Conservation (phyloP, 2,797 vertebrate species). For the Onychomys torridus region DNA sequence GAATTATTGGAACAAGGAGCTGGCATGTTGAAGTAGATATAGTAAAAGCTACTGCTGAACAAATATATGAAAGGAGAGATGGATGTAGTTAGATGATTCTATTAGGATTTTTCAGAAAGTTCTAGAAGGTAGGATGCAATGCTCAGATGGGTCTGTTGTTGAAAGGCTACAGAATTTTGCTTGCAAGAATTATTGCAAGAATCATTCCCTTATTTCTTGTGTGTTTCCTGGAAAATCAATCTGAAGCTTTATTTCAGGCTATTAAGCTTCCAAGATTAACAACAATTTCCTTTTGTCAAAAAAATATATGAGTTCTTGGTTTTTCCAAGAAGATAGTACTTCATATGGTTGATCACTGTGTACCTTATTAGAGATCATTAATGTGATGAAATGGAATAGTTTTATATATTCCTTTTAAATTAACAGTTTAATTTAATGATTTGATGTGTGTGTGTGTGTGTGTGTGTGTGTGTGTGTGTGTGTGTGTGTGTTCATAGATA, state of each 20-base stretch:
- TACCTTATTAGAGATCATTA: slow-evolving; percentile 2
- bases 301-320: not conserved
- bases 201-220: not conserved
- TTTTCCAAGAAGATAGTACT: not conserved
- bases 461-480: not conserved
- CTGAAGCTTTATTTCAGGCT: not conserved
- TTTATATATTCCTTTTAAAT: not conserved
- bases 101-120: not conserved
- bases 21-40: not conserved
- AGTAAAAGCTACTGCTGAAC: not conserved
- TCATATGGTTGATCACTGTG: not conserved
- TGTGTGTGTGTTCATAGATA: not conserved
- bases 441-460: not conserved
- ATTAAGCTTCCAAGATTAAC: not conserved
- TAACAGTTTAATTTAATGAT: not conserved
- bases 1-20: not conserved
- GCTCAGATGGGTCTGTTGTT: not conserved
- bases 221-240: not conserved
- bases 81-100: not conserved
- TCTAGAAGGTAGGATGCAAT: not conserved
- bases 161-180: not conserved
- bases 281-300: not conserved
- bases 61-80: not conserved
- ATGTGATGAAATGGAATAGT: not conserved
- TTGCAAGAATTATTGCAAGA: not conserved